phyloP scores from a whole-genome alignment of 2,113 vertebrate genomes.

The Elachura formosa region DNA sequence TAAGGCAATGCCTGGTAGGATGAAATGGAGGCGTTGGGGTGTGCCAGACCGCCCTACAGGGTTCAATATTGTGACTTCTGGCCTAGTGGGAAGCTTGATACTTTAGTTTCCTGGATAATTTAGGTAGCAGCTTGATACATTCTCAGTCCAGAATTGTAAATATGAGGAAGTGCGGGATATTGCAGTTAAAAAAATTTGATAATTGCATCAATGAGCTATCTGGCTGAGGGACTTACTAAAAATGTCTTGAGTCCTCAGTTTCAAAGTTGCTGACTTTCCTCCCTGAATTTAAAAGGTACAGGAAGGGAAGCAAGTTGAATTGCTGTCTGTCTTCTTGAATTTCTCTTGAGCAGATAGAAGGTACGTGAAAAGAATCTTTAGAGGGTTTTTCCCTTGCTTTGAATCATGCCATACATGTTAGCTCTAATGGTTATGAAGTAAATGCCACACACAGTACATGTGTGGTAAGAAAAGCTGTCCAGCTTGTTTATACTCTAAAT shows the following conservation, averaged over 20 bases:
- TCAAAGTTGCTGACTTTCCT: background rate
- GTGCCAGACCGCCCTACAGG: background rate
- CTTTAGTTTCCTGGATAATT: background rate
- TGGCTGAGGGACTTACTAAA: background rate
- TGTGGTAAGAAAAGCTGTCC: background rate
- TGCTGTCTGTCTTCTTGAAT: background rate
- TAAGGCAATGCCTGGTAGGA: background rate
- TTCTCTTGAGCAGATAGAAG: background rate
- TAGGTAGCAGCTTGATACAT: background rate
- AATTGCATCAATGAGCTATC: background rate
- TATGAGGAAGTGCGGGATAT: background rate
- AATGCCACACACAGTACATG: fast-evolving
- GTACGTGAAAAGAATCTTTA: background rate
- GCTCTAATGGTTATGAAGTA: fast-evolving
- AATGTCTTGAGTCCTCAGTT: background rate
- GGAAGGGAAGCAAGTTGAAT: background rate
- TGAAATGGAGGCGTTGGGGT: fast-evolving
- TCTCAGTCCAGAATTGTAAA: background rate
- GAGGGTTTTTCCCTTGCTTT: background rate
- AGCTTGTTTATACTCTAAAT: background rate
- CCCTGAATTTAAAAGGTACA: background rate
- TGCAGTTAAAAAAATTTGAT: background rate
- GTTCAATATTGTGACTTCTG: fast-evolving
- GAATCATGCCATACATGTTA: background rate
- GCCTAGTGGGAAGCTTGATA: background rate